phyloP scores from a whole-genome alignment of 1,140 invertebrate species.

The Trichoplusia ni region DNA sequence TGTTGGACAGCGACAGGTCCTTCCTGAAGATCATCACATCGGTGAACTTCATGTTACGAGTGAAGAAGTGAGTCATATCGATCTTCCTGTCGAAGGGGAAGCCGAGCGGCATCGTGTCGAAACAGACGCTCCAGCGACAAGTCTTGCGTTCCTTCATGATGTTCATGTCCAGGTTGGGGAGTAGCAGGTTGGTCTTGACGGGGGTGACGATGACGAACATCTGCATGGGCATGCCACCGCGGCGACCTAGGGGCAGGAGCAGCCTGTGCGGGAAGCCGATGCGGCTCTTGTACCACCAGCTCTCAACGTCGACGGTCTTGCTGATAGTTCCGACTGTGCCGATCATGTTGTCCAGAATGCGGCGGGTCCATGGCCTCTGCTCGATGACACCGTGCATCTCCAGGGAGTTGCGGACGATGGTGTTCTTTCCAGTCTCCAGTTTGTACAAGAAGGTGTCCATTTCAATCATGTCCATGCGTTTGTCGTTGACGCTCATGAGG shows the following conservation, averaged over 20 bases:
- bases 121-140: constrained; percentile 80
- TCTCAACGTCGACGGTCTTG: constrained; percentile 76
- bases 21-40: constrained; percentile 85
- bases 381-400: constrained; percentile 70
- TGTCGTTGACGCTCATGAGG: constrained; percentile 79
- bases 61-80: constrained; percentile 81
- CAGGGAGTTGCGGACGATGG: constrained; percentile 78
- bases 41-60: constrained; percentile 85
- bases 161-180: constrained; percentile 80
- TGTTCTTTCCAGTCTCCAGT: constrained; percentile 84
- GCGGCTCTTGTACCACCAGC: constrained; percentile 80
- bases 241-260: constrained; percentile 85
- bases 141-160: constrained; percentile 77
- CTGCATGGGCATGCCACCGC: constrained; percentile 84
- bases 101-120: constrained; percentile 83
- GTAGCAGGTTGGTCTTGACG: constrained; percentile 83
- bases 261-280: constrained; percentile 85
- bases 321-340: constrained; percentile 56
- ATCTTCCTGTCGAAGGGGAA: constrained; percentile 87
- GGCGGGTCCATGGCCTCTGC: constrained; percentile 65
- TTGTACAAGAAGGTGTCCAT: constrained; percentile 86
- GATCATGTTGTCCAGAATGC: constrained; percentile 65
- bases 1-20: constrained; percentile 57
- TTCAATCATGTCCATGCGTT: constrained; percentile 84
- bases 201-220: constrained; percentile 85